Base-by-base conservation (phyloP, 1,140 invertebrate species). In the Drosophila nebulosa region DNA sequence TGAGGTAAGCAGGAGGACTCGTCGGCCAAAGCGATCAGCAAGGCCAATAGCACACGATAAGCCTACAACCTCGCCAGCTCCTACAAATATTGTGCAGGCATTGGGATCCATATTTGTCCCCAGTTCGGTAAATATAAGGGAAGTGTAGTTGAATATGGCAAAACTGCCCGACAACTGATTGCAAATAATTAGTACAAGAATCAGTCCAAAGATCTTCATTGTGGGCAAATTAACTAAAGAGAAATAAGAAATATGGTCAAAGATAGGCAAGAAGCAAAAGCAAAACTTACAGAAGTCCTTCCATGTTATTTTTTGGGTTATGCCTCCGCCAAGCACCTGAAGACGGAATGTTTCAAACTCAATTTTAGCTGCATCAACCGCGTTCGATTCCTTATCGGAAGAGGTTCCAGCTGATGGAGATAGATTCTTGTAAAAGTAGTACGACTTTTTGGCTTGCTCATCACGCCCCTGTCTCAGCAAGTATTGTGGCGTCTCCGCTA, bases 21-120 rank as follows among this genome's bases (percentile, higher is more conserved):
- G 84, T 4, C 88, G 56, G n/a, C 86, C 86, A 24, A 85, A 32
- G 1, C 71, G 66, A 72, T 90, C 89, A 51, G 85, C 83, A 10
- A 85, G 53, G 3, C 22, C 36, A 6, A 89, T 63, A 10, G 84
- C 57, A 21, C 68, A 62, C 1, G 78, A 18, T 12, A 81, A 78
- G 51, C 81, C 81, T n/a, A 90, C 9, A 24, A 91, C 32, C 69
- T 90, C 84, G 4, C 65, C 52, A 39, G 62, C 69, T 0, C 95
- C 96, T 2, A 98, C 94, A 3, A 97, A 93, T 64, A 97, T 96
- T 1, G 96, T 94, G 10, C 94, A 93, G 18, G 94, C 79, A 50
- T 92, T 92, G 0, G 95, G 88, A 1, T 94, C 89, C 0, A 96
- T 64, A 4, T 78, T 88, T 1, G 93, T 93, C 1, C 94, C 94